Base-by-base conservation (phyloP, 2,113 vertebrate genomes). In the Puma concolor region DNA sequence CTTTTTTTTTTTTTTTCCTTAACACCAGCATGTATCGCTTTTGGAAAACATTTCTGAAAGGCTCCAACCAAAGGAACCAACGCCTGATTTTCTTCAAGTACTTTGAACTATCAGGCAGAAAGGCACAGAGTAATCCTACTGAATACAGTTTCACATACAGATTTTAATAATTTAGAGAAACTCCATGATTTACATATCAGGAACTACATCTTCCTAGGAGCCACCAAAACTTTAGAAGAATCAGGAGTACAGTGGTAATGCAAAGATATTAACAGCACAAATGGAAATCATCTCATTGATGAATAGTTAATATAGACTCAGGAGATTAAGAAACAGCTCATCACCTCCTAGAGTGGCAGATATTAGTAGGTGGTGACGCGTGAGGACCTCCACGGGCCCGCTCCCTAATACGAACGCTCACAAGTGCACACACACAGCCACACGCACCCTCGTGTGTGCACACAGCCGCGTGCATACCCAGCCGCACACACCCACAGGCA, bases 361-460 rank as follows among this genome's bases (percentile, higher is more conserved):
- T 5, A 8, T 4, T 5, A 14, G 63, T 25, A n/a, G 38, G 76
- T 4, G 29, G 33, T 17, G 23, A 72, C 8, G 52, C 25, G 36
- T 5, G 3, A 17, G 33, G 77, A 52, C 41, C 63, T 10, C 41
- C 12, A 7, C 0, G 67, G 54, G 74, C 87, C 64, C 27, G 27
- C n/a, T 83, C 9, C 38, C 64, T 15, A 13, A n/a, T n/a, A 64
- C 72, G 41, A 21, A 72, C 16, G 25, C 27, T 9, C 50, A 19
- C 1, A 0, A 0, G 48, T 5, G 25, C 41, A 41, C 71, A 52
- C 69, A 31, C 2, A 3, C 79, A 31, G 2, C 21, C 4, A n/a
- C 23, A 64, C 10, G 44, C 25, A 29, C 12, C 50, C 10, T 27
- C 29, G 25, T 9, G 2, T 4, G 27, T 38, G 36, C 36, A 11